These are phyloP conservation scores for Progne subis DNA, from an alignment of 2,113 vertebrate genomes.

Conservation along the genomic window DNA sequence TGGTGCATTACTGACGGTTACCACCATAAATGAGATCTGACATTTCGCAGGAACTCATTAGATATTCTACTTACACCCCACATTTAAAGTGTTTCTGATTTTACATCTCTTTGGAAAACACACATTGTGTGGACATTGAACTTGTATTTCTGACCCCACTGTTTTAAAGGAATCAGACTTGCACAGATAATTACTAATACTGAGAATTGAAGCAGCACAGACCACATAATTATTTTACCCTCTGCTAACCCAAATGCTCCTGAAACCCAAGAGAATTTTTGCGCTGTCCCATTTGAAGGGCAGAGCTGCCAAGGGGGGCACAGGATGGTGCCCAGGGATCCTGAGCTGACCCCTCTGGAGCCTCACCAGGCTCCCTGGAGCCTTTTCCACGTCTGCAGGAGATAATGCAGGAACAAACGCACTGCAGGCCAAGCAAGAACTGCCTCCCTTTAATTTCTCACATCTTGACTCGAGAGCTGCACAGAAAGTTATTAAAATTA, in stretches of 20 bases:
- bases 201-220: neutral
- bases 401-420: neutral
- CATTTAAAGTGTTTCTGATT: neutral
- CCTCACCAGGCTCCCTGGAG: neutral
- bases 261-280: neutral
- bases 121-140: accelerated
- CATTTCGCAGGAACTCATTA: constrained; percentile 12
- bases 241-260: neutral
- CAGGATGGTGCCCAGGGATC: neutral
- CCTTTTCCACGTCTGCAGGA: neutral
- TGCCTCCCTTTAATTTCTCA: constrained; percentile 56
- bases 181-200: neutral
- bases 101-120: neutral
- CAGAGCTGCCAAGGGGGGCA: neutral
- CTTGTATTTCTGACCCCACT: neutral
- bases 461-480: constrained; percentile 47
- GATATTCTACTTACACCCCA: neutral
- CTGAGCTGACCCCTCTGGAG: neutral
- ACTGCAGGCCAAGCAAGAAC: constrained; percentile 26
- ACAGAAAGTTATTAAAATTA: constrained; percentile 75
- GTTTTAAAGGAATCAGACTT: neutral
- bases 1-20: constrained; percentile 51
- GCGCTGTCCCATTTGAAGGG: neutral
- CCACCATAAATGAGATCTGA: constrained; percentile 42
- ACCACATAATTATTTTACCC: neutral